phyloP scores from a whole-genome alignment of 2,797 vertebrate genomes.

The Clarias laeviceps region DNA sequence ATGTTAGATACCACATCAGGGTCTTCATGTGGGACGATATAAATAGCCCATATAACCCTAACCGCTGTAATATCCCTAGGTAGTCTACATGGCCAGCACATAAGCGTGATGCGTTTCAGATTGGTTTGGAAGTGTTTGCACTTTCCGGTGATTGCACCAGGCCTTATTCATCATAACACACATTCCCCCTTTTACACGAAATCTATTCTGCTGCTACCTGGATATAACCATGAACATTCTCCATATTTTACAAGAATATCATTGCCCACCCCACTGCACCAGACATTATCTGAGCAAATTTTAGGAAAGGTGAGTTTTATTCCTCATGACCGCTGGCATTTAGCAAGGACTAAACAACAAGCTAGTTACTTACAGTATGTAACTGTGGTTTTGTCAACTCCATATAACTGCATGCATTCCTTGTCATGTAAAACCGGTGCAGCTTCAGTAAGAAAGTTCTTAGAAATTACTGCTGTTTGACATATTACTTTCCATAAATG shows the following conservation, averaged over 20 bases:
- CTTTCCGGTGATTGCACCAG: background rate
- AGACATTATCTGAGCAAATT: background rate
- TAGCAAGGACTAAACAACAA: background rate
- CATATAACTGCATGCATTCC: background rate
- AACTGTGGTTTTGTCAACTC: background rate
- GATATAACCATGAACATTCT: background rate
- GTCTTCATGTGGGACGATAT: background rate
- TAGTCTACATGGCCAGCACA: background rate
- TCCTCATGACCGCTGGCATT: background rate
- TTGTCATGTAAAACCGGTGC: background rate
- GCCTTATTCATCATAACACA: constrained; percentile 4
- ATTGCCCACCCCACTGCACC: background rate
- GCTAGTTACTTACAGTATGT: background rate
- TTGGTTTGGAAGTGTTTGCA: background rate
- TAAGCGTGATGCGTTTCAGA: background rate
- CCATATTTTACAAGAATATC: background rate
- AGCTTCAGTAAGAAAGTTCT: background rate
- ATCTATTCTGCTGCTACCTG: background rate
- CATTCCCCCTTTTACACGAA: background rate
- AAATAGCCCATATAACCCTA: background rate
- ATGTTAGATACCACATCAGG: background rate
- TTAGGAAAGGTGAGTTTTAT: background rate
- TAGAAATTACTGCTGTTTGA: background rate
- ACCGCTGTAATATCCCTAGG: background rate
- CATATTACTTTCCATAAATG: background rate